A percentile compares a stretch with the other conserved stretches of the same genome.
These are phyloP conservation scores for Cheumatopsyche charites DNA, from an alignment of 1,140 invertebrate genomes.

Conservation along the genomic window DNA sequence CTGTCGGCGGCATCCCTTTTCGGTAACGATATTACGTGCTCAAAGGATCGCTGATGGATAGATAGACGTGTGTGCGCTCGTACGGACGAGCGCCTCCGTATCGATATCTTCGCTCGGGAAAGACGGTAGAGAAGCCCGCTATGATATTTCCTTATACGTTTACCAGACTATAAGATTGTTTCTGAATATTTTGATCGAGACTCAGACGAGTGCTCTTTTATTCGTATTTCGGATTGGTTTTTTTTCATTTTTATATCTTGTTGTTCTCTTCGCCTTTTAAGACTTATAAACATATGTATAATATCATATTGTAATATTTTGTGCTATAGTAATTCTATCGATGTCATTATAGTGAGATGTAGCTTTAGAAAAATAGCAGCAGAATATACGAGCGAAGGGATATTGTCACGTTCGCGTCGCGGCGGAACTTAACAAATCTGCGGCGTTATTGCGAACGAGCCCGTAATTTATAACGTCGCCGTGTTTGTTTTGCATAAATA, in stretches of 20 bases:
- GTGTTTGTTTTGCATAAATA: constrained; percentile 48
- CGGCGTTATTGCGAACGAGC: constrained; percentile 46
- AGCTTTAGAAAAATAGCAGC: too few relatives aligned
- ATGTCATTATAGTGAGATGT: too few relatives aligned
- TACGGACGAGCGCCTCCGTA: constrained; percentile 26
- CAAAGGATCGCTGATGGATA: constrained; percentile 40
- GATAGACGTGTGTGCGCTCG: constrained; percentile 4
- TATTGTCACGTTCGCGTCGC: constrained; percentile 2
- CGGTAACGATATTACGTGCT: constrained; percentile 47
- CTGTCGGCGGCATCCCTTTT: constrained; percentile 6
- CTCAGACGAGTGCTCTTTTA: constrained; percentile 10
- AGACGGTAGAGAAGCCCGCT: constrained; percentile 9
- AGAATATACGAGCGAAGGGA: too few relatives aligned
- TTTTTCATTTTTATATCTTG: neutral
- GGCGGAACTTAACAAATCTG: constrained; percentile 45
- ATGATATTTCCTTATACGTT: constrained; percentile 42
- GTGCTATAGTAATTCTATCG: too few relatives aligned
- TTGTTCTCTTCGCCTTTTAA: neutral
- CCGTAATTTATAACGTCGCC: constrained; percentile 45
- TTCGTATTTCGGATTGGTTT: constrained; percentile 1
- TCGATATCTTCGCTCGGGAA: constrained; percentile 29
- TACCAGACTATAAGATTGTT: constrained; percentile 26
- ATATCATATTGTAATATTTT: too few relatives aligned
- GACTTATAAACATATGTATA: too few relatives aligned
- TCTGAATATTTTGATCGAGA: constrained; percentile 27